A percentile compares a stretch with the other conserved stretches of the same genome.
Conservation (phyloP, 2,113 vertebrate genomes). For the Herpetotheres cachinnans region DNA sequence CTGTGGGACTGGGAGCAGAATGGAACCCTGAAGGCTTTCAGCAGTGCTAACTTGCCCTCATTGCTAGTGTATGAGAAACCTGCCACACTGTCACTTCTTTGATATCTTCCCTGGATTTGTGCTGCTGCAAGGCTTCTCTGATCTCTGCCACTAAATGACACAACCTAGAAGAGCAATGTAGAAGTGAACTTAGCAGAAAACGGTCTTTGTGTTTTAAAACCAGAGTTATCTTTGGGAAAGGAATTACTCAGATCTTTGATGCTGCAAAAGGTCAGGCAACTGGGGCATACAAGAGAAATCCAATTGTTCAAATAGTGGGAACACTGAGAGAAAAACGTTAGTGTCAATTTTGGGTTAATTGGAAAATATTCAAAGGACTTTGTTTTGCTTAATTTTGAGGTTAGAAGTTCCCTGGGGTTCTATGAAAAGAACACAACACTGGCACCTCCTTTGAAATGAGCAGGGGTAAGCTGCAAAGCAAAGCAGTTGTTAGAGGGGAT, state of each 20-base stretch:
- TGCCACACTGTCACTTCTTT: neutral
- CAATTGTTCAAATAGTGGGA: neutral
- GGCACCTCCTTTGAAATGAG: conserved; percentile 22
- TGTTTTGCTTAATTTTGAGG: conserved; percentile 48
- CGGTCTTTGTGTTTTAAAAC: neutral
- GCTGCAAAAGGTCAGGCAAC: neutral
- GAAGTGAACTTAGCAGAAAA: neutral
- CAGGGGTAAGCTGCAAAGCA: neutral
- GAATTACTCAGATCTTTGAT: neutral
- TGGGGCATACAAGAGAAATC: neutral
- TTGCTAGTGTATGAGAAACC: neutral
- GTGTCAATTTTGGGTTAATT: conserved; percentile 50
- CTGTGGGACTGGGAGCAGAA: neutral
- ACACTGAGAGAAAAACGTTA: neutral
- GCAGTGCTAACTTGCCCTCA: neutral
- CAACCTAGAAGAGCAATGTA: neutral
- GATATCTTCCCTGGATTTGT: neutral
- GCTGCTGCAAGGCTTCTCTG: conserved; percentile 9
- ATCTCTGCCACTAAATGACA: neutral
- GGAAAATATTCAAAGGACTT: conserved; percentile 44
- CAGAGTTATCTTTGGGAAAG: neutral
- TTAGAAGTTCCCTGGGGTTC: conserved; percentile 30
- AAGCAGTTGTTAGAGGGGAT: neutral
- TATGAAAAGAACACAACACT: neutral
- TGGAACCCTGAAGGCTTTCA: neutral